Evolutionary conservation across 92 coral and sea anemone genomes (phyloP), one percentile per base, ranked within the genome.

Genomic region (Blastomussa wellsi): DNA sequence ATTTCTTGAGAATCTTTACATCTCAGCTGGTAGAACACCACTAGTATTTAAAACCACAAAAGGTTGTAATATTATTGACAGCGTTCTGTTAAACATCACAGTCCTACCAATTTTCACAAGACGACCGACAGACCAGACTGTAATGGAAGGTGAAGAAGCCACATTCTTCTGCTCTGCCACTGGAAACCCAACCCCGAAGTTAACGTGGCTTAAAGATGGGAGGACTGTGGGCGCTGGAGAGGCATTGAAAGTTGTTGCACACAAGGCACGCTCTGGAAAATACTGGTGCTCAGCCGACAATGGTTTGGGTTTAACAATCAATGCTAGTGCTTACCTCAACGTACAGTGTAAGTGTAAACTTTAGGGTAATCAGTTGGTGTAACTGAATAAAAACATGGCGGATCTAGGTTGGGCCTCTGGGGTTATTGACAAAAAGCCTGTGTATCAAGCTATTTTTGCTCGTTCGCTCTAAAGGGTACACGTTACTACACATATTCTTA

Each of bases 261-360:
- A 16, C 47, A 36, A 38, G 13, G 37, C 36, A 17, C 29, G 11
- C 28, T 36, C 75, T 70, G 75, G 75, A 35, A 38, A 70, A 36
- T 70, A 70, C 8, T 70, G 75, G 75, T 70, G 75, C 44, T 70
- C 75, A 36, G 75, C 75, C 11, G 48, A 70, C 13, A 70, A 70
- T 37, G 75, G 75, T 16, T 36, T 70, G 75, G 75, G 75, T 35
- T 36, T 17, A 33, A 14, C 48, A 10, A 70, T 70, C 48, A 70
- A 70, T 48, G 12, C 48, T 38, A 70, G 75, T 38, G 75, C 44
- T 70, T 3, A 38, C 41, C 75, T 70, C 16, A 7, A 70, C 35
- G 75, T 70, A 4, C 75, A 70, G n/a, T 35, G 75, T 70, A 70
- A 70, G 75, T 70, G 37, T 70, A 5, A 37, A 70, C 24, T 2